A percentile compares a stretch with the other conserved stretches of the same genome.
phyloP scores from a whole-genome alignment of 2,888 invertebrate species.

The Agrotis ipsilon region DNA sequence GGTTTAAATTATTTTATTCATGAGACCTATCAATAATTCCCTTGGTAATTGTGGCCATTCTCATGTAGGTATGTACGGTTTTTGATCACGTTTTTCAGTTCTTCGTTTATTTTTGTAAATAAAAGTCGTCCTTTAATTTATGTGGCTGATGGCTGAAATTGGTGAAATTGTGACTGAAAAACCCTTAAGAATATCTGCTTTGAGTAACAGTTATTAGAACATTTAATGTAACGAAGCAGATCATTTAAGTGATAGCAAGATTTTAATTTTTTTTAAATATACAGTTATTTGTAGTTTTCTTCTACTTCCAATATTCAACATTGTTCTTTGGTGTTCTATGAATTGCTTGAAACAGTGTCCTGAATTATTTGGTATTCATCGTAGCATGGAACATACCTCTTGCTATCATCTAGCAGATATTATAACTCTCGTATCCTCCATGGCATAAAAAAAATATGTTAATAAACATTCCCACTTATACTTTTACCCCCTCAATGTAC shows the following conservation, averaged over 20 bases:
- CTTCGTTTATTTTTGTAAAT: not conserved
- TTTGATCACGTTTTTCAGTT: not conserved
- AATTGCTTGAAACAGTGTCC: not conserved
- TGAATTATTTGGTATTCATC: not conserved
- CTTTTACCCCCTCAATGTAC: no score
- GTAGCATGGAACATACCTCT: not conserved
- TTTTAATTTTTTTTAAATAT: no score
- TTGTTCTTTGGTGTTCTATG: not conserved
- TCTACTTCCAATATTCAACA: not conserved
- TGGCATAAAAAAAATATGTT: not conserved
- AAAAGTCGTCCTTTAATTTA: not conserved
- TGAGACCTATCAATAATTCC: not conserved
- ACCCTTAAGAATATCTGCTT: not conserved
- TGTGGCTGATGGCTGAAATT: not conserved
- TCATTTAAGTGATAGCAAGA: no score
- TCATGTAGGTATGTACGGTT: not conserved
- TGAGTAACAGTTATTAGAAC: not conserved
- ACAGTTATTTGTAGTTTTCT: not conserved
- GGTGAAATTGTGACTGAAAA: not conserved
- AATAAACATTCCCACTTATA: no score
- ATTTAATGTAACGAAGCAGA: not conserved
- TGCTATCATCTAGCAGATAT: no score
- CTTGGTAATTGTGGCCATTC: not conserved
- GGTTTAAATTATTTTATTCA: slow-evolving; percentile 27
- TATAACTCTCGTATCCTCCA: not conserved